Evolutionary conservation across 2,797 vertebrate genomes (phyloP), one percentile per base, ranked within the genome.

Genomic region (Eulemur coronatus): DNA sequence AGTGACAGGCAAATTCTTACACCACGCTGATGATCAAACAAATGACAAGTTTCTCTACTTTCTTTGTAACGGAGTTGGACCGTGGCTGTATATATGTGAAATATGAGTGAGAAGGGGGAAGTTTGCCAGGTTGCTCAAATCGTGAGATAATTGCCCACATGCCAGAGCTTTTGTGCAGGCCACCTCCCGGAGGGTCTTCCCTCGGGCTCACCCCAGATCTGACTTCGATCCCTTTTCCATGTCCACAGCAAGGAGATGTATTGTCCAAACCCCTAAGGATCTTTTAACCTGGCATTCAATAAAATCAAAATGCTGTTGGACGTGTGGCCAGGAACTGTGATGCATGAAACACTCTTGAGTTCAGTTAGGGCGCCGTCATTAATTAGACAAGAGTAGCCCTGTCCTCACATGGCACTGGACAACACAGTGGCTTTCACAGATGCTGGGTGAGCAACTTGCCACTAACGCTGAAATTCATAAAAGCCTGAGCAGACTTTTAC

Each of bases 401-500:
- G n/a, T 97, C 97, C 95, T 95, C 92, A 46, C 81, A 43, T 57
- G 97, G 93, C 94, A 8, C 70, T 0, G 48, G 81, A 91, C 78
- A 59, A 94, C 52, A 10, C 79, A 92, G 93, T 84, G 90, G 96
- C 92, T 95, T 93, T 91, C 96, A 93, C 94, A 93, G 67, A 95
- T 57, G 18, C 11, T 0, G 11, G 86, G 89, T 20, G 69, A 95
- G 92, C 90, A 94, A 91, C 94, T 95, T 95, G 95, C 90, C 96
- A 75, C 63, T 67, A 72, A 97, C 82, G 43, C 33, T 79, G 97
- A 95, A 93, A 92, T 95, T 76, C 96, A 89, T 84, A 84, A 65
- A 94, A 95, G 95, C 94, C 84, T 61, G 69, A 84, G 96, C 93
- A 73, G 41, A 93, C 70, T 97, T 97, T 97, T 84, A 97, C 97